phyloP scores from a whole-genome alignment of 2,888 invertebrate genomes.

The Acanthosepion pharaonis region DNA sequence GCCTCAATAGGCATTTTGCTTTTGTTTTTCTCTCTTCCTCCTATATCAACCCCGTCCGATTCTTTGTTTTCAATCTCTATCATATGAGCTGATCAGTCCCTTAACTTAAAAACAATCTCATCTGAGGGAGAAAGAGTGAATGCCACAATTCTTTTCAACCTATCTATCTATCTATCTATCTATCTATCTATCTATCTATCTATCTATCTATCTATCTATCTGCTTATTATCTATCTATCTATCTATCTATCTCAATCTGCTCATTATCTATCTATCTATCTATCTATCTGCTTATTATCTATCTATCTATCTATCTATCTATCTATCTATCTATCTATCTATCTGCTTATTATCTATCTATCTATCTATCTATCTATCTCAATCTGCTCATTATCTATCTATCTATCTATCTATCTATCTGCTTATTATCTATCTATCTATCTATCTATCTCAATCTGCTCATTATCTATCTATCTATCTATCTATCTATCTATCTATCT shows the following conservation, averaged over 20 bases:
- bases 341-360: not conserved
- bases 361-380: not conserved
- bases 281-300: not conserved
- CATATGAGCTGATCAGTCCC: no score
- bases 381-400: not conserved
- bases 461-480: not conserved
- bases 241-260: not conserved
- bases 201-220: not conserved
- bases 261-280: not conserved
- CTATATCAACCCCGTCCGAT: no score
- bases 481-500: not conserved
- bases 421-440: not conserved
- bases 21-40: no score
- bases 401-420: not conserved
- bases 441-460: not conserved
- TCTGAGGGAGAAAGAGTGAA: no score
- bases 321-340: not conserved
- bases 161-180: not conserved
- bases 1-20: no score
- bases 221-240: not conserved
- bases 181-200: not conserved
- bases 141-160: not conserved
- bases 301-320: not conserved
- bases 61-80: no score
- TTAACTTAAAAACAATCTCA: no score